Evolutionary conservation across 2,888 invertebrate species (phyloP).

Genomic region (Prostheceraeus crozeri): DNA sequence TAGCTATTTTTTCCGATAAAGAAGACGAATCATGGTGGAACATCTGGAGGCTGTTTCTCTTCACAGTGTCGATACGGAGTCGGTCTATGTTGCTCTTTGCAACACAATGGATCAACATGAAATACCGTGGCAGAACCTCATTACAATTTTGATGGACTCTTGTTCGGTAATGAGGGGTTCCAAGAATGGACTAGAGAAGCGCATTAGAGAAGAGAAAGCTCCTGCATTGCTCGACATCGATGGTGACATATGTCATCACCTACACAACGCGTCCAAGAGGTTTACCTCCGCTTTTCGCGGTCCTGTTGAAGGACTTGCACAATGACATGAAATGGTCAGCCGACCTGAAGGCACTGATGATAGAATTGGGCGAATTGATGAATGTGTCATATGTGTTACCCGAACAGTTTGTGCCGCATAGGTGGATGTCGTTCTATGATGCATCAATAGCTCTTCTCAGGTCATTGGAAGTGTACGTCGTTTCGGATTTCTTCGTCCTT

Average conservation of each 20-base stretch:
- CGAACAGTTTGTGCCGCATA: slow-evolving; percentile 32
- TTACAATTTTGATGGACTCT: slow-evolving; percentile 34
- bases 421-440: slow-evolving; percentile 40
- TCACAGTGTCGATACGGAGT: slow-evolving; percentile 15
- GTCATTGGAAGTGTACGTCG: slow-evolving; percentile 17
- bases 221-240: slow-evolving; percentile 39
- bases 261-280: slow-evolving; percentile 38
- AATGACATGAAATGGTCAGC: slow-evolving; percentile 38
- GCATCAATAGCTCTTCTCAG: not conserved
- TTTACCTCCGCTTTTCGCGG: slow-evolving; percentile 35
- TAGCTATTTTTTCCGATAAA: not conserved
- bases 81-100: not conserved
- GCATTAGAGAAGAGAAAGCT: slow-evolving; percentile 23
- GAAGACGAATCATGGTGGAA: slow-evolving; percentile 8
- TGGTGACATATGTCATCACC: slow-evolving; percentile 40
- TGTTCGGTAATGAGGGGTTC: slow-evolving; percentile 32
- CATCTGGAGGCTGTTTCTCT: slow-evolving; percentile 14
- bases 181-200: slow-evolving; percentile 31
- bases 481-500: no score
- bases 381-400: slow-evolving; percentile 31
- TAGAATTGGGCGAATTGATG: slow-evolving; percentile 33
- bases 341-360: slow-evolving; percentile 32
- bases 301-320: slow-evolving; percentile 36
- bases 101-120: not conserved
- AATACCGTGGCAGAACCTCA: slow-evolving; percentile 32